phyloP scores from a whole-genome alignment of 1,140 invertebrate species.

The Scaptodrosophila lebanonensis region DNA sequence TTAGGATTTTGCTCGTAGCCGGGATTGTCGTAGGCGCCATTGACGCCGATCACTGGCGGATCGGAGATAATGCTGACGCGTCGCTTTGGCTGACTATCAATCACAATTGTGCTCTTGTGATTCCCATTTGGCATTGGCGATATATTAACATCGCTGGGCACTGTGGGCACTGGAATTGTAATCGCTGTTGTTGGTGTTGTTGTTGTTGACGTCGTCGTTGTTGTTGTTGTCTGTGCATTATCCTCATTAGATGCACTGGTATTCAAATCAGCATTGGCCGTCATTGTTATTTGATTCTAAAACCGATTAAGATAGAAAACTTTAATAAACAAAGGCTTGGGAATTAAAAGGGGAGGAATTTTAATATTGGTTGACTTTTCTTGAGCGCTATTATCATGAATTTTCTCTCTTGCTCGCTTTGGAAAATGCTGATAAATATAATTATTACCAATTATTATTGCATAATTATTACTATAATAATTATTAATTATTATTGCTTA shows the following conservation, averaged over 20 bases:
- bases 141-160: not conserved
- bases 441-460: no score
- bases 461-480: no score
- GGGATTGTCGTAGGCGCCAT: constrained; percentile 65
- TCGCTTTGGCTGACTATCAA: constrained; percentile 70
- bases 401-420: no score
- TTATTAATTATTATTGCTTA: no score
- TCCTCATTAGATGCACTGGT: constrained; percentile 30
- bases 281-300: constrained; percentile 43
- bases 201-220: constrained; percentile 12
- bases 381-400: no score
- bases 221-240: constrained; percentile 12
- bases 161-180: constrained; percentile 40
- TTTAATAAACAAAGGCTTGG: no score
- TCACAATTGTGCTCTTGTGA: constrained; percentile 55
- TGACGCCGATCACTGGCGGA: constrained; percentile 41
- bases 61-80: constrained; percentile 73
- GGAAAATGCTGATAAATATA: no score
- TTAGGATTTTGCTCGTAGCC: constrained; percentile 72
- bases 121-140: constrained; percentile 47
- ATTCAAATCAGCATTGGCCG: constrained; percentile 53
- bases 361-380: no score
- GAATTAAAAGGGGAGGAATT: no score
- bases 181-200: constrained; percentile 23
- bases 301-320: constrained; percentile 5